A percentile compares a stretch with the other conserved stretches of the same genome.
Evolutionary conservation across 64 coral and sea anemone species (phyloP).

Genomic region (Stichodactyla mertensii): DNA sequence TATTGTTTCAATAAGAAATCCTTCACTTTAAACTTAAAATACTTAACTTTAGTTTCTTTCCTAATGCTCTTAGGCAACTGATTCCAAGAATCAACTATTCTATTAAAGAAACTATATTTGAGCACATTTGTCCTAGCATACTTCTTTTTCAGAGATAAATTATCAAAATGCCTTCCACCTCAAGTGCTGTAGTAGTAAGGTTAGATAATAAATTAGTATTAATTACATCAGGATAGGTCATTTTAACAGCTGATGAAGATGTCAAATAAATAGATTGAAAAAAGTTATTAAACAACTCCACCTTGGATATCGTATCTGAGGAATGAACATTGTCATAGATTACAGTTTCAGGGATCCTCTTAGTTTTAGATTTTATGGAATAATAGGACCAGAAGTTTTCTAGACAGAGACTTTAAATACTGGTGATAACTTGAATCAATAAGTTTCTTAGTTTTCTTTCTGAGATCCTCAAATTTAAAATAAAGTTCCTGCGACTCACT

Average conservation of each 20-base stretch:
- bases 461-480: slow-evolving; percentile 26
- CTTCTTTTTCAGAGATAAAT: too few relatives aligned
- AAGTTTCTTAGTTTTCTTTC: slow-evolving; percentile 25
- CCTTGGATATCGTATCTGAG: not conserved
- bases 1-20: too few relatives aligned
- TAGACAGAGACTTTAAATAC: slow-evolving; percentile 9
- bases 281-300: slow-evolving; percentile 31
- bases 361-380: slow-evolving; percentile 26
- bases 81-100: too few relatives aligned
- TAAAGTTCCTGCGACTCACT: slow-evolving; percentile 32
- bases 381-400: slow-evolving; percentile 29
- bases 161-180: too few relatives aligned
- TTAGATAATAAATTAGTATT: too few relatives aligned
- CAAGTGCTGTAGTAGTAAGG: too few relatives aligned
- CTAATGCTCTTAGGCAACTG: too few relatives aligned
- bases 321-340: slow-evolving; percentile 3
- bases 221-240: not conserved
- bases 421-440: too few relatives aligned
- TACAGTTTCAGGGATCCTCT: slow-evolving; percentile 41
- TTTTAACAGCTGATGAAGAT: slow-evolving; percentile 7
- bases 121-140: too few relatives aligned
- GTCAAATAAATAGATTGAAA: slow-evolving; percentile 27
- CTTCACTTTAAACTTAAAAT: too few relatives aligned
- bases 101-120: too few relatives aligned
- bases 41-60: too few relatives aligned